Percentiles rank a stretch among this genome's conserved stretches.
phyloP scores from a whole-genome alignment of 2,888 invertebrate genomes.

The Tridacna gigas region DNA sequence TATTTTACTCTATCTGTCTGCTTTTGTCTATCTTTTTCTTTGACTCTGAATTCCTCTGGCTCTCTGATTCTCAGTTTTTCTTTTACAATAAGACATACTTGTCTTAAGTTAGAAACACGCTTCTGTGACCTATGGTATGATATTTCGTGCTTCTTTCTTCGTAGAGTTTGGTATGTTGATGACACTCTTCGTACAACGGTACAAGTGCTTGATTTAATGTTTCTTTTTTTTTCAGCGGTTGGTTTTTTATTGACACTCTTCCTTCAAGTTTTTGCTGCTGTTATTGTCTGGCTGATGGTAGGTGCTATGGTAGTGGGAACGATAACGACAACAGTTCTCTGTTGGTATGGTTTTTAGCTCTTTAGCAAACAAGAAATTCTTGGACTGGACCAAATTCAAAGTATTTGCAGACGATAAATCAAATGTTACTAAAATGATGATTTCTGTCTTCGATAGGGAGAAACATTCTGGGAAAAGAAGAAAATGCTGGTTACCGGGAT shows the following conservation, averaged over 20 bases:
- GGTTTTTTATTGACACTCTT: constrained; percentile 92
- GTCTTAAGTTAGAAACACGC: neutral
- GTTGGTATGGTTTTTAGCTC: constrained; percentile 86
- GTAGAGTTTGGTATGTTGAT: no score
- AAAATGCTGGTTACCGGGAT: no score
- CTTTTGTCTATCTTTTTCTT: neutral
- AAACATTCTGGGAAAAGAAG: no score
- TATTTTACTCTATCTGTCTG: neutral
- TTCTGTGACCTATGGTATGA: no score
- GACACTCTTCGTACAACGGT: no score
- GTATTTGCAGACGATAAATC: no score
- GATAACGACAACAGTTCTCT: constrained; percentile 87
- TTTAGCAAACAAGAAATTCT: no score
- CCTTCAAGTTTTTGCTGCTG: constrained; percentile 92
- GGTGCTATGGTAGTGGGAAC: constrained; percentile 90
- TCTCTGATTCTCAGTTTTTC: neutral
- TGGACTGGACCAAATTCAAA: no score
- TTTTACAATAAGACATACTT: neutral
- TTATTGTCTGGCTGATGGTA: constrained; percentile 95
- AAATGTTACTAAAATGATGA: no score
- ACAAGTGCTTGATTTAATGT: no score
- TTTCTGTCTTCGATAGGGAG: no score
- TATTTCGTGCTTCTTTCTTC: no score
- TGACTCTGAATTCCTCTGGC: neutral
- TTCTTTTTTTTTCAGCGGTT: constrained; percentile 88